Base-by-base conservation (phyloP, 2,113 vertebrate genomes). In the Ramphastos sulfuratus region DNA sequence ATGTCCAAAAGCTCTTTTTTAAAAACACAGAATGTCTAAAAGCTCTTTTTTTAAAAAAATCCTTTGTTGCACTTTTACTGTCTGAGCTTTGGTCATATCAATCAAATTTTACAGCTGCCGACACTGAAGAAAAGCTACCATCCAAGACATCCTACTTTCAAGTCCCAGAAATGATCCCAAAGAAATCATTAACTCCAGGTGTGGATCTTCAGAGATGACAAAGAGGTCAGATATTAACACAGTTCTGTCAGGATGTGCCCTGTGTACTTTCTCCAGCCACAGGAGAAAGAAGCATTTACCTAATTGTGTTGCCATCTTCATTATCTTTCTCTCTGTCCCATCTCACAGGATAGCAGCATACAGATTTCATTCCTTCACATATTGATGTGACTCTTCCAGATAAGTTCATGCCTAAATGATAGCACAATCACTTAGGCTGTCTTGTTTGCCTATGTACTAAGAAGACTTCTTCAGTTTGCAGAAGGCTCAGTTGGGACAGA, bases 81-180 rank as follows among this genome's bases (percentile, higher is more conserved):
- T 65, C 79, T 85, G 82, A 50, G 31, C 52, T 93, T 91, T 91
- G 82, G 64, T 83, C 44, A 75, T 86, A 85, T 94, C 85, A 78
- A 31, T 83, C 65, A 31, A 78, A 56, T 89, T 67, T 89, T 73
- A 54, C n/a, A 89, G 60, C 79, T 85, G 71, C 35, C 17, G 4
- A 52, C 52, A 13, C 64, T 67, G 56, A 56, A 37, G 60, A 91
- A 28, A 82, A 77, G 61, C 75, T 80, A 33, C 39, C 52, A 52
- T 73, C 85, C 50, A 3, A 31, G 20, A 44, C 50, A 59, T 24
- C 31, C 67, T 91, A 48, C 72, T 91, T 94, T 73, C 71, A 89
- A 80, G 48, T 39, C 20, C 48, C 72, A 94, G 50, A 82, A 87
- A 81, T 0, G 0, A 81, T 33, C 33, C 56, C 35, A 72, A 75